Evolutionary conservation across 2,797 vertebrate species (phyloP).

Genomic region (Poecilia wingei): DNA sequence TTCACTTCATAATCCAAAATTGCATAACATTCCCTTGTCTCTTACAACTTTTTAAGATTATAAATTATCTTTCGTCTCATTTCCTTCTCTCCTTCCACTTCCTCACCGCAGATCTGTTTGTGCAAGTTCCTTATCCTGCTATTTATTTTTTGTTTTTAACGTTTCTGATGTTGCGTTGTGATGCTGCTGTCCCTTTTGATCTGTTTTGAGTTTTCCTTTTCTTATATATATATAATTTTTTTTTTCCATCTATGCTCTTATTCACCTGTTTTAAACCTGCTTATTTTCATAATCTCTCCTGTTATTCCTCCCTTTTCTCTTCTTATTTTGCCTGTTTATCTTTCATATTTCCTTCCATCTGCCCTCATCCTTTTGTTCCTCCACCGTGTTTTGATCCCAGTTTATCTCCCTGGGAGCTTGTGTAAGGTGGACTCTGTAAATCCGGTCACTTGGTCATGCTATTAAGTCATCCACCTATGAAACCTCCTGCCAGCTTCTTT

Average conservation of each 20-base stretch:
- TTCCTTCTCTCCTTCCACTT: background rate
- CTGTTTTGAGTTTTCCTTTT: background rate
- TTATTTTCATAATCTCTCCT: background rate
- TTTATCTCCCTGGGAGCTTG: conserved; percentile 26
- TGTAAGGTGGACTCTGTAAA: conserved; percentile 39
- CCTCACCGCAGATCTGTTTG: background rate
- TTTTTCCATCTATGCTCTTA: background rate
- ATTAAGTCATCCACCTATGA: conserved; percentile 18
- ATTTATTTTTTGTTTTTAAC: background rate
- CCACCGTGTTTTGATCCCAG: background rate
- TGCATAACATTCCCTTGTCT: background rate
- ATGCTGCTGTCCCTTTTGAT: background rate
- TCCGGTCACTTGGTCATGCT: conserved; percentile 33
- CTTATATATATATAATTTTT: background rate
- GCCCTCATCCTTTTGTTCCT: background rate
- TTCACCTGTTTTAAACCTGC: background rate
- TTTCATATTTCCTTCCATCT: background rate
- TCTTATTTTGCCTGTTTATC: background rate
- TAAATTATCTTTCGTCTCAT: background rate
- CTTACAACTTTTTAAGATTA: background rate
- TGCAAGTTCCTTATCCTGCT: background rate
- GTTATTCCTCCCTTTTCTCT: background rate
- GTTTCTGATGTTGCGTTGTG: too few relatives aligned
- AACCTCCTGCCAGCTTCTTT: conserved; percentile 39
- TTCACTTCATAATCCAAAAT: background rate